Percentiles rank a stretch among this genome's conserved stretches.
These are phyloP conservation scores for Strigamia transsilvanica DNA, from an alignment of 2,888 invertebrate genomes.

Conservation along the genomic window DNA sequence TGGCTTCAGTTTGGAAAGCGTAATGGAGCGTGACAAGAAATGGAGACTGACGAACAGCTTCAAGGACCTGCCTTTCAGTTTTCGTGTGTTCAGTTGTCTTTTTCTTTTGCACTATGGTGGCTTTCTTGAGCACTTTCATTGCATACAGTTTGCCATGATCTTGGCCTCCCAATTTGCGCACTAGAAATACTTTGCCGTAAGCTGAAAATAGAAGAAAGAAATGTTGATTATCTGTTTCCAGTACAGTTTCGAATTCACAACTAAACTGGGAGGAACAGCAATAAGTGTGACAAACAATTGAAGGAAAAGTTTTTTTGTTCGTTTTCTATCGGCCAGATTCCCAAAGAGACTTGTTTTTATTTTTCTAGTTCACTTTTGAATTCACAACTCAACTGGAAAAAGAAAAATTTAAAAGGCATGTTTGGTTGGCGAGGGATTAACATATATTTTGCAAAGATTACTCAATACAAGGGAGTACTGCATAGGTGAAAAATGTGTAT, in stretches of 20 bases:
- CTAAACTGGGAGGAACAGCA: too few species aligned
- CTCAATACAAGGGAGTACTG: too few species aligned
- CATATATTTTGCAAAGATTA: too few species aligned
- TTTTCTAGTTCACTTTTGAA: too few species aligned
- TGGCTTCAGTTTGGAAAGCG: conserved; percentile 97
- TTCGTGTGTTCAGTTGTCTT: conserved; percentile 97
- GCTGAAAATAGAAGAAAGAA: conserved; percentile 69
- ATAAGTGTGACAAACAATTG: too few species aligned
- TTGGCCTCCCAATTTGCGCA: conserved; percentile 82
- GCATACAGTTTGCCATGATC: conserved; percentile 93
- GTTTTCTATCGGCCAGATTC: too few species aligned
- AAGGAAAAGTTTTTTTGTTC: too few species aligned
- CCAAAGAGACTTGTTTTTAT: too few species aligned
- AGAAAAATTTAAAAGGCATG: too few species aligned
- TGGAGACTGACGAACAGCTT: conserved; percentile 91
- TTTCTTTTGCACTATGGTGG: conserved; percentile 90
- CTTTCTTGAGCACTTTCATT: conserved; percentile 97
- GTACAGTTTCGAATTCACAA: neutral
- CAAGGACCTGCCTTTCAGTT: conserved; percentile 95
- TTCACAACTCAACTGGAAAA: too few species aligned
- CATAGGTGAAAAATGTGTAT: too few species aligned
- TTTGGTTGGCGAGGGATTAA: too few species aligned
- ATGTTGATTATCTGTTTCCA: neutral
- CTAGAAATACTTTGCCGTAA: conserved; percentile 95
- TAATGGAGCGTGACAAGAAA: conserved; percentile 97